phyloP scores from a whole-genome alignment of 2,797 vertebrate genomes.

The Crocodylus rhombifer region DNA sequence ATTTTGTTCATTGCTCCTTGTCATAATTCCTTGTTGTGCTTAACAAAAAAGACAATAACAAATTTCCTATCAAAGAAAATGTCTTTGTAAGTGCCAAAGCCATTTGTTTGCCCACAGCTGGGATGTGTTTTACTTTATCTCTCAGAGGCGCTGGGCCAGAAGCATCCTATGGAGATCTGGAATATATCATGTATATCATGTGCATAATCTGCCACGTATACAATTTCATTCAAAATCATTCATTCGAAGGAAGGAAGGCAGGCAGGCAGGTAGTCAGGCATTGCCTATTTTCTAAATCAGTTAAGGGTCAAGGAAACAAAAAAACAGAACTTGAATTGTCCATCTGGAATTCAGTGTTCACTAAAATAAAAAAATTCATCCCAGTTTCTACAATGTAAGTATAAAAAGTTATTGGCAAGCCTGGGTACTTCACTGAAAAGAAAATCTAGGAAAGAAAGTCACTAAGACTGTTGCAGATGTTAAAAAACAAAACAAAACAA shows the following conservation, averaged over 20 bases:
- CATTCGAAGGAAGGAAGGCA: no score
- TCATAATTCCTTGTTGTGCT: constrained; percentile 35
- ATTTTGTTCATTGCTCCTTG: constrained; percentile 23
- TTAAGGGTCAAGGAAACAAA: background rate
- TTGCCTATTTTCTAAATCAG: constrained; percentile 1
- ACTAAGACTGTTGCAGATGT: no score
- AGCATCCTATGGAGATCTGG: constrained; percentile 39
- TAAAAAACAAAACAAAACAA: no score
- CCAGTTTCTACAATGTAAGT: background rate
- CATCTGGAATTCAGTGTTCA: background rate
- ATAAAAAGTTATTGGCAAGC: background rate
- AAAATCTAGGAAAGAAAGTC: background rate
- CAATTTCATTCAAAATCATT: background rate
- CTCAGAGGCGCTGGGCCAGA: constrained; percentile 23
- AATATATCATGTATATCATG: constrained; percentile 4
- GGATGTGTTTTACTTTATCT: constrained; percentile 24
- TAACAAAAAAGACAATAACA: constrained; percentile 33
- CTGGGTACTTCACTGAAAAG: background rate
- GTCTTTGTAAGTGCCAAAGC: constrained; percentile 47
- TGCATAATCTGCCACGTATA: background rate
- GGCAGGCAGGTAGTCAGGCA: background rate
- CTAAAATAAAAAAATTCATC: background rate
- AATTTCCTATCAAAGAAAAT: constrained; percentile 33
- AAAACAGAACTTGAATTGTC: background rate
- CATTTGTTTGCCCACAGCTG: constrained; percentile 59